Evolutionary conservation across 2,888 invertebrate genomes (phyloP).

Genomic region (Limnephilus lunatus): DNA sequence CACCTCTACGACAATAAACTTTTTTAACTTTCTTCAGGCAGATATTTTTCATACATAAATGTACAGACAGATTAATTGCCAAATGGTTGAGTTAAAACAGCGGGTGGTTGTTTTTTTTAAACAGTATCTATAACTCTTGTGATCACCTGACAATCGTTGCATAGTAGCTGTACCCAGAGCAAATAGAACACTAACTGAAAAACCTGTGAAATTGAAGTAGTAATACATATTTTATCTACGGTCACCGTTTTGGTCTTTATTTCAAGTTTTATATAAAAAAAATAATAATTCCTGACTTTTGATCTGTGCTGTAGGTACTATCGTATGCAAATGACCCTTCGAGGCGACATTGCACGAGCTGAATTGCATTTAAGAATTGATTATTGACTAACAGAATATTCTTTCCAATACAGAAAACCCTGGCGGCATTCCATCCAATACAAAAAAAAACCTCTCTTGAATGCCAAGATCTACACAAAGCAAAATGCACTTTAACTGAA

Average conservation of each 20-base stretch:
- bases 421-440: neutral
- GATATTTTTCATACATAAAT: too few species aligned
- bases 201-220: too few species aligned
- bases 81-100: too few species aligned
- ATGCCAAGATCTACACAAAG: neutral
- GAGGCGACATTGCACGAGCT: conserved; percentile 18
- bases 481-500: too few species aligned
- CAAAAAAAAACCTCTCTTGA: neutral
- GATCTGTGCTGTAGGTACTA: neutral
- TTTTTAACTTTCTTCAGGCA: too few species aligned
- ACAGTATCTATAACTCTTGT: too few species aligned
- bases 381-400: conserved; percentile 10
- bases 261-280: neutral
- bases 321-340: conserved; percentile 14
- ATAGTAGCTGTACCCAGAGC: too few species aligned
- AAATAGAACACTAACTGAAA: too few species aligned
- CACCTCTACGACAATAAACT: too few species aligned
- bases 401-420: conserved; percentile 6
- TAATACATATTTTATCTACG: neutral
- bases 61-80: too few species aligned
- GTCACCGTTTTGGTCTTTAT: neutral
- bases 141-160: too few species aligned
- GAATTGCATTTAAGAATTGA: conserved; percentile 24
- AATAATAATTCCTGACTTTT: neutral
- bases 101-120: too few species aligned